Evolutionary conservation across 2,113 vertebrate genomes (phyloP), one percentile per base, ranked within the genome.

Genomic region (Boleophthalmus pectinirostris): DNA sequence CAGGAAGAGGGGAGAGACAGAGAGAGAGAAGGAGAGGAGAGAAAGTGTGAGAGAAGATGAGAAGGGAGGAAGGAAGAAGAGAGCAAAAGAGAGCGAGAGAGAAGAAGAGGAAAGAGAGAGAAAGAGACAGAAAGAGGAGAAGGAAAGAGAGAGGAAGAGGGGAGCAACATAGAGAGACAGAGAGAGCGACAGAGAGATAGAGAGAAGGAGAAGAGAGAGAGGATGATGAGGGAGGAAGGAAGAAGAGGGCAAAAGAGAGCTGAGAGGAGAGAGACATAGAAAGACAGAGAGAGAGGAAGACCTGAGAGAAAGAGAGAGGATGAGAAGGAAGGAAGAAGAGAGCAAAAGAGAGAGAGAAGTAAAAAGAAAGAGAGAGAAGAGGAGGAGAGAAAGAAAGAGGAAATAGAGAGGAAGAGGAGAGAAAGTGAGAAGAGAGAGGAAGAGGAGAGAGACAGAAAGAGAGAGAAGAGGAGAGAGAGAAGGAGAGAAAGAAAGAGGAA

Each of bases 401-500:
- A 29, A n/a, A n/a, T n/a, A 73, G 68, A 71, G 70, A 67, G 77
- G 58, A 29, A 21, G 60, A 11, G 71, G 63, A 43, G 63, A 66
- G 38, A 58, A 49, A 25, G 33, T 21, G 3, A 12, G 54, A 69
- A 63, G 35, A 4, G 5, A 38, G 35, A 4, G 3, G 3, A 8
- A 38, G 0, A 8, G 9, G 5, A 38, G 5, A 7, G 35, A 38
- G 35, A 38, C 3, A 38, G 2, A 38, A 7, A 38, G 1, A 4
- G 35, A 38, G 35, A 38, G 1, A 38, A 0, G 9, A 4, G 9
- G 35, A 38, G 3, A 38, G 35, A 38, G 35, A 69, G 13, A 33
- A 71, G 20, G 73, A n/a, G 15, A 68, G 74, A n/a, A n/a, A n/a
- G n/a, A n/a, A n/a, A n/a, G n/a, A n/a, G n/a, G n/a, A n/a, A n/a